Base-by-base conservation (phyloP, 53 echinoderm and acorn worm species). In the Paracentrotus lividus region DNA sequence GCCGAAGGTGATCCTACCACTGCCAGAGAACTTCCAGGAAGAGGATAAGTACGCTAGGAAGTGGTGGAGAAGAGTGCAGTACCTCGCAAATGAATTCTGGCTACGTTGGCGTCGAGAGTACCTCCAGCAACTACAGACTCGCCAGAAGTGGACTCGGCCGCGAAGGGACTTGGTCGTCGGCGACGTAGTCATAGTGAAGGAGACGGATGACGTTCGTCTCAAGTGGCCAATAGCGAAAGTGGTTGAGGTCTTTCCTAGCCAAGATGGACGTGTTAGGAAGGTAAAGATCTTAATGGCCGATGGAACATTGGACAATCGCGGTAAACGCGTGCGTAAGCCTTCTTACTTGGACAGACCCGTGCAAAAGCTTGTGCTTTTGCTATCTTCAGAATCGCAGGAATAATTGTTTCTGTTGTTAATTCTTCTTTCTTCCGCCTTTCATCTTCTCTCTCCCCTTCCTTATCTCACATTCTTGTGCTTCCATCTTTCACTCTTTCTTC, bases 81-180 rank as follows among this genome's bases (percentile, higher is more conserved):
- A 96, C 53, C n/a, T 88, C 2, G 95, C 93, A 0, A 96, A 95
- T 60, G 95, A 95, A 8, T 96, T 96, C 84, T 95, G 96, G 96
- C 58, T 47, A 31, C 93, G 96, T 24, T 95, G 95, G 96, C 72
- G 93, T 51, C 58, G 77, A 20, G 96, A 93, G 57, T 96, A 90
- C 24, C 59, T 95, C 4, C 86, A 85, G 61, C 86, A 85, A 58
- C 85, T 96, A 6, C 93, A 95, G 77, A 27, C 27, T 0, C 69
- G 95, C 18, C 90, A 90, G 56, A 96, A 95, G 66, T 95, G 95
- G 96, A 72, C 45, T 1, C 49, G 69, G 26, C 64, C 76, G 16
- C 47, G 49, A 6, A 52, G 43, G 10, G 90, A 95, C 42, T 45
- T 95, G 49, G 26, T 69, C 12, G 34, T 95, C 33, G 91, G 93